These are phyloP conservation scores for Planococcus citri DNA, from an alignment of 1,140 invertebrate genomes.

Conservation along the genomic window DNA sequence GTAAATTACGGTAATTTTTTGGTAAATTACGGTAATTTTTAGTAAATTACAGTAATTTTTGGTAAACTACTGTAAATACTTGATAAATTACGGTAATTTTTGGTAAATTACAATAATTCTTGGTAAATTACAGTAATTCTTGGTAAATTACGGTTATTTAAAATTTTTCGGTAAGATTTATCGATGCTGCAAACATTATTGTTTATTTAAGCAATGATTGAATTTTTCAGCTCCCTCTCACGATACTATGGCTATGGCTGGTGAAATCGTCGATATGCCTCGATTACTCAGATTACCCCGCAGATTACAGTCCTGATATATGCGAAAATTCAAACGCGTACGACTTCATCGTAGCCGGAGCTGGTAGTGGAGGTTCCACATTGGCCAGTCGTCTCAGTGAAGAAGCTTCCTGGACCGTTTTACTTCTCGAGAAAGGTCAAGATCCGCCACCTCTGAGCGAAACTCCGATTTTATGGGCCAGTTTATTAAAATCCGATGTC, in stretches of 20 bases:
- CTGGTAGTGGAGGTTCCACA: slow-evolving; percentile 41
- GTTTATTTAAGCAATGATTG: too few species aligned
- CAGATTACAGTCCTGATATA: slow-evolving; percentile 20
- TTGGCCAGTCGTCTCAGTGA: slow-evolving; percentile 42
- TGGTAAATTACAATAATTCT: too few species aligned
- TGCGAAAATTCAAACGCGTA: slow-evolving; percentile 33
- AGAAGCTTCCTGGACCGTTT: slow-evolving; percentile 42
- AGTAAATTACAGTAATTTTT: too few species aligned
- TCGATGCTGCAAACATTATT: too few species aligned
- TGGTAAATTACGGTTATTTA: too few species aligned
- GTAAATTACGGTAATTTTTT: too few species aligned
- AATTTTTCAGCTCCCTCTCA: background rate
- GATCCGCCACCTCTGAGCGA: slow-evolving; percentile 40
- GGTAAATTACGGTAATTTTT: too few species aligned
- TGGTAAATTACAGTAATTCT: too few species aligned
- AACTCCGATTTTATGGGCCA: slow-evolving; percentile 17
- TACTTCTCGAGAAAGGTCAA: slow-evolving; percentile 43
- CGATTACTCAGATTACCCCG: slow-evolving; percentile 34
- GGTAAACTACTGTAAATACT: too few species aligned
- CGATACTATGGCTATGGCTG: background rate
- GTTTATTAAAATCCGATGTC: background rate
- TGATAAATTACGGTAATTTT: too few species aligned
- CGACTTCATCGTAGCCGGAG: slow-evolving; percentile 37
- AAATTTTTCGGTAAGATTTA: too few species aligned
- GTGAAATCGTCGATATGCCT: background rate